A percentile compares a stretch with the other conserved stretches of the same genome.
Evolutionary conservation across 2,797 vertebrate genomes (phyloP).

Genomic region (Enteromius fasciolatus): DNA sequence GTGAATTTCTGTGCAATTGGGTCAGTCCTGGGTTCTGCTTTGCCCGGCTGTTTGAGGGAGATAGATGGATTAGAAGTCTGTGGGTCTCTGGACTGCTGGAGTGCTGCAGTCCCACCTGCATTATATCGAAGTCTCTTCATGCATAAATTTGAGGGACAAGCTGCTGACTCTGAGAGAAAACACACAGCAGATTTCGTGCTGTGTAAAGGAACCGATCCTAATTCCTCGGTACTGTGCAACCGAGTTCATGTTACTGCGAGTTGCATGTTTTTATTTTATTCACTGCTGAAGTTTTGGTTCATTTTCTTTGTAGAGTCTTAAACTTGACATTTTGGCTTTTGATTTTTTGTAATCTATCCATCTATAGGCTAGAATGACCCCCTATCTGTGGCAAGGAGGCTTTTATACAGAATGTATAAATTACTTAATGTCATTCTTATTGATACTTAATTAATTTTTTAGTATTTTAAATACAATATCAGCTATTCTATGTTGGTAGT

Average conservation of each 20-base stretch:
- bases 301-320: conserved; percentile 19
- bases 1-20: conserved; percentile 47
- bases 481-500: background rate
- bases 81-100: conserved; percentile 35
- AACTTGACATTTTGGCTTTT: background rate
- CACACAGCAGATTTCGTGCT: background rate
- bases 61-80: conserved; percentile 61
- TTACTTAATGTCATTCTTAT: background rate
- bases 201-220: conserved; percentile 18
- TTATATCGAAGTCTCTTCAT: conserved; percentile 17
- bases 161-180: conserved; percentile 32
- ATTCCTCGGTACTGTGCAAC: conserved; percentile 14
- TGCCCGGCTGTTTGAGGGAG: conserved; percentile 47
- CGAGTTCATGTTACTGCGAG: conserved; percentile 1
- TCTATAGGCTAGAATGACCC: background rate
- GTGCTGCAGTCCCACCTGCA: conserved; percentile 49
- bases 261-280: background rate
- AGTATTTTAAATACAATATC: background rate
- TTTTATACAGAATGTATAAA: background rate
- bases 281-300: background rate
- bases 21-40: conserved; percentile 39
- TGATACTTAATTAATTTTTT: background rate
- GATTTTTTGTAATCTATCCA: background rate
- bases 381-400: background rate
- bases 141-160: conserved; percentile 36